Evolutionary conservation across 2,113 vertebrate species (phyloP), one percentile per base, ranked within the genome.

Genomic region (Progne subis): DNA sequence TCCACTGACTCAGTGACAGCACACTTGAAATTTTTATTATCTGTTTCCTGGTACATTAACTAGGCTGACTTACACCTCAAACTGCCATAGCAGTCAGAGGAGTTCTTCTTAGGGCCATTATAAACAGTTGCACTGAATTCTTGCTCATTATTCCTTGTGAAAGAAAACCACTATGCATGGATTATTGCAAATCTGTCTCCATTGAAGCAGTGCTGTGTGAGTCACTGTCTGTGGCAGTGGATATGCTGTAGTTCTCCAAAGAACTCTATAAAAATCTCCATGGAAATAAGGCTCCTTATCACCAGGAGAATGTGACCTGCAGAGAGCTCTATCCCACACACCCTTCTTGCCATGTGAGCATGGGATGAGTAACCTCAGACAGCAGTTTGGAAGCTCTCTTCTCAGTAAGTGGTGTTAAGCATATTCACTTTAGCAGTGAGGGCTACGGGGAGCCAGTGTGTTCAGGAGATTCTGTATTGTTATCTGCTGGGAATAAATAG

Each of bases 401-500:
- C 53, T 60, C 28, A 82, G 25, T 50, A 82, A 94, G 56, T 52
- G 24, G 16, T 24, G 53, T 60, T 69, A 52, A 76, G 43, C 37
- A 37, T 44, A 47, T 57, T 70, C 67, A 90, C 67, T 43, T 37
- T 44, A 79, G 72, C 56, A 88, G 71, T 52, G 85, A 96, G 47
- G 34, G 71, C 75, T 82, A 37, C 18, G 53, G 95, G 76, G 92
- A 92, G 37, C 18, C 82, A 72, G 47, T 65, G 44, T 68, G 60
- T 41, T 96, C 95, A 80, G 81, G 52, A 95, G 31, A 94, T 82
- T 49, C 95, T 93, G 74, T 64, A 92, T 49, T 55, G 41, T 60
- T 61, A 96, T 84, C 68, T 85, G 34, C 79, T 85, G 39, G 61
- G 90, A 94, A 96, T 84, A 96, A 97, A 95, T 68, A 81, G 74